Base-by-base conservation (phyloP, 2,888 invertebrate genomes). In the Drosophila pegasa region DNA sequence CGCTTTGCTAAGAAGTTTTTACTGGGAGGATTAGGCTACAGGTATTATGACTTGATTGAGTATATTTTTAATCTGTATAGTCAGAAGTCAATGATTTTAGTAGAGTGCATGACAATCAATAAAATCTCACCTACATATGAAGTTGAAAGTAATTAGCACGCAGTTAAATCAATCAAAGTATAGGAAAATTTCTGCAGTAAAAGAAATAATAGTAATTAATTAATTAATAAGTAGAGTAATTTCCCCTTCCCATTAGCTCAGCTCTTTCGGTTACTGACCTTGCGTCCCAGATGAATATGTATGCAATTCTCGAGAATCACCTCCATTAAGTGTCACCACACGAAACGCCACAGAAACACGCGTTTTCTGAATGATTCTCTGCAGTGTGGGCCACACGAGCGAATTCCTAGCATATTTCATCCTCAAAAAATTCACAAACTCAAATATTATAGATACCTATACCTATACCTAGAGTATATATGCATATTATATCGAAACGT, bases 351-450 rank as follows among this genome's bases (percentile, higher is more conserved):
- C 20, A 52, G 14, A 16, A 40, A n/a, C 78, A 77, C 78, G 68
- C 78, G 73, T 61, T 68, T 64, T 67, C n/a, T 61, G 67, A 78
- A 75, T 75, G 75, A 73, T 75, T 77, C 47, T 52, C 16, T 25
- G 16, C 59, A 54, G 38, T 14, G 18, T 55, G 55, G 25, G 72
- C 54, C 74, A 77, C 74, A 74, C 78, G 75, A 78, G 47, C 57
- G 37, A 61, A 75, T 75, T 75, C 78, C 58, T 64, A 37, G 56
- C 74, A 75, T 75, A 31, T 59, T 59, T 73, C 29, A 7, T 18
- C 27, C 29, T 12, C 27, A 12, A 16, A 29, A 29, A 18, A 45
- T 29, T 18, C 45, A 57, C 12, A 63, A 60, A 50, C 50, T 62
- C 8, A 48, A n/a, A 33, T 50, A 35, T 31, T 35, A 56, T 62